These are phyloP conservation scores for Serinus canaria DNA, from an alignment of 2,113 vertebrate genomes.

Conservation along the genomic window DNA sequence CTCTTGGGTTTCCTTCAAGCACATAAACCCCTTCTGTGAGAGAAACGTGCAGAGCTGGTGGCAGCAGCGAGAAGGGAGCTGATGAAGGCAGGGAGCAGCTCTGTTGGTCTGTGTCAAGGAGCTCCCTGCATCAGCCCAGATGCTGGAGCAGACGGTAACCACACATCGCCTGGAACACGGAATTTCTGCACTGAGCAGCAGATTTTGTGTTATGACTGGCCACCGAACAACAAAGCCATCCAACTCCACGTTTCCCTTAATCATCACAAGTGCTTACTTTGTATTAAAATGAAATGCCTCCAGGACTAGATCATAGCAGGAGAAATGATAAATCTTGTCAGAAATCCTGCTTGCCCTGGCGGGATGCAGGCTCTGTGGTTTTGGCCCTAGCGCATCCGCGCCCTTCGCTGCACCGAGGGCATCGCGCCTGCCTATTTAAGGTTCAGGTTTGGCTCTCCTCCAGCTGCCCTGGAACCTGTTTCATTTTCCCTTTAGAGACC, in stretches of 20 bases:
- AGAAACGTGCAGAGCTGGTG: accelerated
- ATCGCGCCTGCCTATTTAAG: background rate
- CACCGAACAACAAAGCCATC: constrained; percentile 21
- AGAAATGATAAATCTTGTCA: constrained; percentile 55
- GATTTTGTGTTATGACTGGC: constrained; percentile 65
- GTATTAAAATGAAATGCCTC: constrained; percentile 58
- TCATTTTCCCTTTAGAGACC: background rate
- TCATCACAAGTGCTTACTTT: constrained; percentile 55
- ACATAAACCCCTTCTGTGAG: accelerated
- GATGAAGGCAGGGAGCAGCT: background rate
- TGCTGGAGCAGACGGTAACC: constrained; percentile 8
- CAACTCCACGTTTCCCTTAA: constrained; percentile 51
- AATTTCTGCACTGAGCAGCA: constrained; percentile 47
- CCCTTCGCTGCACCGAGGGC: background rate
- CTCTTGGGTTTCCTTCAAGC: background rate
- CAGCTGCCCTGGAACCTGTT: background rate
- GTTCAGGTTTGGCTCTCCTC: background rate
- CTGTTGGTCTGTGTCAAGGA: background rate
- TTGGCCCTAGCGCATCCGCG: accelerated
- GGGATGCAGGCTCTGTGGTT: background rate
- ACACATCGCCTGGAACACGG: background rate
- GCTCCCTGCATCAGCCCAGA: background rate
- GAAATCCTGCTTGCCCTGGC: constrained; percentile 22
- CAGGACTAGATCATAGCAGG: constrained; percentile 32
- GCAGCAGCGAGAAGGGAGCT: background rate